A percentile compares a stretch with the other conserved stretches of the same genome.
phyloP scores from a whole-genome alignment of 2,888 invertebrate species.

The Leptinotarsa juncta region DNA sequence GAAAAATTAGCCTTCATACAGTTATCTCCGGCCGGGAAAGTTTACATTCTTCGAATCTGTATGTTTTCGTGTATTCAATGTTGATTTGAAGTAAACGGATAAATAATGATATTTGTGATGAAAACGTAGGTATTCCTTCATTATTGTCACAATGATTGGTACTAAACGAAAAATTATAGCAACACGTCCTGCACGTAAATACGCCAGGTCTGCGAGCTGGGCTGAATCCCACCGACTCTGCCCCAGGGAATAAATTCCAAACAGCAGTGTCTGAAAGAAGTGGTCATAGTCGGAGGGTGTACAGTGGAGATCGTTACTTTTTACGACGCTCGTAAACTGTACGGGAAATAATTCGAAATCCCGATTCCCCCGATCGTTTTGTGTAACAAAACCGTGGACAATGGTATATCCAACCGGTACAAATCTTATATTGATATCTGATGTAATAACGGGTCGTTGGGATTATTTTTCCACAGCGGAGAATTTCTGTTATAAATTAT shows the following conservation, averaged over 20 bases:
- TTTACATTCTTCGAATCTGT: too few species aligned
- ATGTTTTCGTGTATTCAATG: too few species aligned
- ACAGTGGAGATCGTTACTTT: constrained; percentile 54
- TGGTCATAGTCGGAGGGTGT: constrained; percentile 50
- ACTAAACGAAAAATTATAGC: background rate
- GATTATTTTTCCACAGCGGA: constrained; percentile 40
- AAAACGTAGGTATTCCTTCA: too few species aligned
- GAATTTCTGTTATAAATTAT: background rate
- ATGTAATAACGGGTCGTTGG: constrained; percentile 50
- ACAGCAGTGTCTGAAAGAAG: constrained; percentile 32
- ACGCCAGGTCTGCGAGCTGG: background rate
- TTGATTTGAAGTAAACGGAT: too few species aligned
- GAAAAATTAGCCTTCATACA: too few species aligned
- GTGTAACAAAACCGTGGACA: constrained; percentile 44
- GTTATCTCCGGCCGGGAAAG: too few species aligned
- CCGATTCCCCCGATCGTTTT: constrained; percentile 46
- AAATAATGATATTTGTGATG: too few species aligned
- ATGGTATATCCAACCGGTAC: constrained; percentile 41
- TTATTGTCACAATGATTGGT: too few species aligned
- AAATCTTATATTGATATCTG: constrained; percentile 53
- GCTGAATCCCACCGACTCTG: background rate
- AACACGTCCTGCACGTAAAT: too few species aligned
- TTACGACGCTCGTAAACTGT: constrained; percentile 57
- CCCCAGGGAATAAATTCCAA: constrained; percentile 36
- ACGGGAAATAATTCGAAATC: constrained; percentile 55